Percentiles rank a stretch among this genome's conserved stretches.
phyloP scores from a whole-genome alignment of 2,797 vertebrate species.

The Sebastes nivosus region DNA sequence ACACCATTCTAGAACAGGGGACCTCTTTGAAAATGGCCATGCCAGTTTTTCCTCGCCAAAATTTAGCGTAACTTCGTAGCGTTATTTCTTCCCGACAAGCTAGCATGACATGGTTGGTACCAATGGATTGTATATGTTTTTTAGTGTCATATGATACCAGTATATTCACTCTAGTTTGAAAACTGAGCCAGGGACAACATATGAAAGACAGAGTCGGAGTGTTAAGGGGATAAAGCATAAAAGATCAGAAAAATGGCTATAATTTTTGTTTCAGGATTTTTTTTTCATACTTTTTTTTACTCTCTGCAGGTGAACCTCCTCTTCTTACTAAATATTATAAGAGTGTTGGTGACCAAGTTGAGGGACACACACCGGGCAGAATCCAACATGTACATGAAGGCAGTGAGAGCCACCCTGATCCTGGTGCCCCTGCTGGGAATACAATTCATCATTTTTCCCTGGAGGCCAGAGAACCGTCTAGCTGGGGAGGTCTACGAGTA shows the following conservation, averaged over 20 bases:
- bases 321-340: constrained; percentile 96
- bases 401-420: constrained; percentile 95
- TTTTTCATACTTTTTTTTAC: not conserved
- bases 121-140: no score
- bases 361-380: constrained; percentile 92
- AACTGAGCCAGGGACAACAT: no score
- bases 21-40: no score
- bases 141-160: no score
- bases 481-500: constrained; percentile 96
- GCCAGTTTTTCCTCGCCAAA: no score
- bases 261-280: rapidly evolving
- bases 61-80: no score
- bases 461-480: constrained; percentile 93
- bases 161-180: no score
- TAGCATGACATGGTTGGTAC: no score
- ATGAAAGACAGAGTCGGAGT: no score
- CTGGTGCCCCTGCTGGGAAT: constrained; percentile 96
- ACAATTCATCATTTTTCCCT: constrained; percentile 96
- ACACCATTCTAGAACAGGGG: no score
- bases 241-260: not conserved
- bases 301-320: constrained; percentile 93
- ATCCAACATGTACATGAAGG: constrained; percentile 99
- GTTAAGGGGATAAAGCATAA: not conserved
- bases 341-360: constrained; percentile 95
- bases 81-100: no score